Conservation (phyloP, 2,797 vertebrate species). For the Sarcoramphus papa region DNA sequence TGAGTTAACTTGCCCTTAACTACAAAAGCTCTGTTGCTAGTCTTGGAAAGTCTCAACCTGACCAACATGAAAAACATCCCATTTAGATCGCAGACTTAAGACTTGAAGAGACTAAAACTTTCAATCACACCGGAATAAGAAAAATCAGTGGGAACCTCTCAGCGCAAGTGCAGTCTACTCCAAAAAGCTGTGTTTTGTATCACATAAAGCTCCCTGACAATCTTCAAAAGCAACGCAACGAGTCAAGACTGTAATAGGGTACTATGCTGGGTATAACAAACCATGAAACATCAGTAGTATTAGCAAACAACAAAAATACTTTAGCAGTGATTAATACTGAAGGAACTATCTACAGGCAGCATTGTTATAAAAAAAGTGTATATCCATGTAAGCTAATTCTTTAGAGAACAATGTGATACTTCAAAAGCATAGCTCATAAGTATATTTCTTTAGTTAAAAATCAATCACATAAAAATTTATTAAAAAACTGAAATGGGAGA, state of each 20-base stretch:
- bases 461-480: neutral
- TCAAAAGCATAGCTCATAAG: neutral
- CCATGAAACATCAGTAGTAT: neutral
- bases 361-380: neutral
- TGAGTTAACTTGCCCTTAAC: neutral
- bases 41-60: neutral
- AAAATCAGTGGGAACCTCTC: neutral
- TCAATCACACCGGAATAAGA: neutral
- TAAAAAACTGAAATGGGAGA: neutral
- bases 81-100: neutral
- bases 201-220: neutral
- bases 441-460: neutral
- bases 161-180: neutral
- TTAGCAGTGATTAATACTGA: neutral
- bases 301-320: neutral
- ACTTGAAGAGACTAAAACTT: neutral
- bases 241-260: neutral
- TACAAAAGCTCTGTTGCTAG: neutral
- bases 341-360: neutral
- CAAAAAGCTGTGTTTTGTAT: neutral
- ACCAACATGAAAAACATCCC: neutral
- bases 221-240: neutral
- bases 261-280: neutral
- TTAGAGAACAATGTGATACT: neutral
- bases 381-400: neutral